phyloP scores from a whole-genome alignment of 2,888 invertebrate genomes.

The Apodemia duryi region DNA sequence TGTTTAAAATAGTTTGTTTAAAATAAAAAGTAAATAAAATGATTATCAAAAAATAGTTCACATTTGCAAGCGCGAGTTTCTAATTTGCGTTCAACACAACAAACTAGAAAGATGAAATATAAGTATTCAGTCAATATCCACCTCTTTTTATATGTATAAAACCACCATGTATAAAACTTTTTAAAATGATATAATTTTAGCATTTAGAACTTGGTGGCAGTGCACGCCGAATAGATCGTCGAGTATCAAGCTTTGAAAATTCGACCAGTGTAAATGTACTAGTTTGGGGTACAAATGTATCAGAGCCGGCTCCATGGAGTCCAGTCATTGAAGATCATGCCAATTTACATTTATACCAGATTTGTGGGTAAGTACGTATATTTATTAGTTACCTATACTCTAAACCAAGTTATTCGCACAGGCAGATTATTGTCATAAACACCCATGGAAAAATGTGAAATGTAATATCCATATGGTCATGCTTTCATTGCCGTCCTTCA shows the following conservation, averaged over 20 bases:
- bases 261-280: conserved; percentile 70
- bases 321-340: conserved; percentile 93
- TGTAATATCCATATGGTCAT: no score
- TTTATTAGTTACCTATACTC: background rate
- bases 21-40: no score
- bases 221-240: conserved; percentile 61
- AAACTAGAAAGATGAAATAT: no score
- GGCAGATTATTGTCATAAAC: background rate
- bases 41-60: no score
- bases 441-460: no score
- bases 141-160: no score
- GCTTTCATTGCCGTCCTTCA: no score
- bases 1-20: no score
- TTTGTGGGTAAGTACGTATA: conserved; percentile 78
- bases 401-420: background rate
- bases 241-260: conserved; percentile 61
- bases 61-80: no score
- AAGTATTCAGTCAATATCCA: no score
- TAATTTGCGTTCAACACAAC: no score
- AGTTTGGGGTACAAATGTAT: conserved; percentile 92
- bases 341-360: conserved; percentile 90
- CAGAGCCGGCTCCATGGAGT: conserved; percentile 96
- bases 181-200: conserved; percentile 40
- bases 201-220: conserved; percentile 71
- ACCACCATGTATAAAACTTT: no score